Conservation (phyloP, 2,113 vertebrate genomes). For the Pygoscelis antarcticus region DNA sequence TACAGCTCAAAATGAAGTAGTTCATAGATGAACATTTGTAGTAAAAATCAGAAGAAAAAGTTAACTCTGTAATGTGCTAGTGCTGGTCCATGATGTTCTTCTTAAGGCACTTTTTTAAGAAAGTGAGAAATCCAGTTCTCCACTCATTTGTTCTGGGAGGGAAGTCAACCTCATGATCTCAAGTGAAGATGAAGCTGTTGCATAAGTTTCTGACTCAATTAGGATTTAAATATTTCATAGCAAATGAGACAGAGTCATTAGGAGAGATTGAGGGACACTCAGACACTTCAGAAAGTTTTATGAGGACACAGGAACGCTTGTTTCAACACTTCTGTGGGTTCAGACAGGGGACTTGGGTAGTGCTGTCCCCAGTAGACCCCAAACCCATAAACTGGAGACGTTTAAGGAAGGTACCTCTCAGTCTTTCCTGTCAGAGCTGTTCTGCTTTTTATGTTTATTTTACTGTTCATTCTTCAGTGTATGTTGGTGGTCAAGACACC, state of each 20-base stretch:
- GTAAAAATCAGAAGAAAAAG: neutral
- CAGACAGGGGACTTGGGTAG: neutral
- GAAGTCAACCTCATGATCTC: constrained; percentile 1
- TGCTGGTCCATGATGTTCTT: neutral
- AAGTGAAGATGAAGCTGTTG: constrained; percentile 5
- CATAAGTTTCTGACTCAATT: constrained; percentile 20
- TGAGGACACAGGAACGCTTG: neutral
- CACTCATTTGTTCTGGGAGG: neutral
- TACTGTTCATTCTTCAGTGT: neutral
- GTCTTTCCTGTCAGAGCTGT: neutral
- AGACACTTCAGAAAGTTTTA: neutral
- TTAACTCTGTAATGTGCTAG: neutral
- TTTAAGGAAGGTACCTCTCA: neutral
- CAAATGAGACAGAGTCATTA: constrained; percentile 23
- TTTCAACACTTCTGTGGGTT: neutral
- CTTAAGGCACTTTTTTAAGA: neutral
- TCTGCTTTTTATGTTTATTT: neutral
- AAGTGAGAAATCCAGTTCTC: neutral
- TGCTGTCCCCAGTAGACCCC: neutral
- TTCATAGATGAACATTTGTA: neutral
- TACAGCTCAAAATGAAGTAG: neutral
- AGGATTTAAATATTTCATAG: constrained; percentile 51
- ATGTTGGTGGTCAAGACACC: neutral
- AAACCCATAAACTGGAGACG: neutral
- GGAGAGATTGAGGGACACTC: neutral